Evolutionary conservation across 2,888 invertebrate species (phyloP).

Genomic region (Oscheius myriophilus): DNA sequence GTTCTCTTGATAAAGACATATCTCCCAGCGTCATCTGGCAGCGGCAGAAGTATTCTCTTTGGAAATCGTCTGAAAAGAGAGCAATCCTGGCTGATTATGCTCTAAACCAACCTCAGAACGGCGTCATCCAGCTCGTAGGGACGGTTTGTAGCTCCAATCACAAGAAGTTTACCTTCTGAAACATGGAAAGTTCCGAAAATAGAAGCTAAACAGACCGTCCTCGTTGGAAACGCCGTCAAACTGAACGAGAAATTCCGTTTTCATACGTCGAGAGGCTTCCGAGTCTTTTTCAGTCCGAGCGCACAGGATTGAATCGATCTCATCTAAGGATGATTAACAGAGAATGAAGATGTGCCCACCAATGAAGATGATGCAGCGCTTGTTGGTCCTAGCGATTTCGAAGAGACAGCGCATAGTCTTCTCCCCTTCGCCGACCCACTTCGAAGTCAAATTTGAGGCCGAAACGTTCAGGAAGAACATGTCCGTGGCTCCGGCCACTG

Average conservation of each 20-base stretch:
- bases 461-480: slow-evolving; percentile 98
- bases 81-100: neutral
- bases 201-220: slow-evolving; percentile 36
- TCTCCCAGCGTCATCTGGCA: slow-evolving; percentile 87
- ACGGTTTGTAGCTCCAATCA: slow-evolving; percentile 98
- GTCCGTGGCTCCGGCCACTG: slow-evolving; percentile 94
- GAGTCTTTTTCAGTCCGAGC: slow-evolving; percentile 93
- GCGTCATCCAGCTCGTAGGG: slow-evolving; percentile 97
- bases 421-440: slow-evolving; percentile 90
- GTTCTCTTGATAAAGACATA: slow-evolving; percentile 60
- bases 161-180: slow-evolving; percentile 82
- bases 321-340: slow-evolving; percentile 81
- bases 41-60: slow-evolving; percentile 92
- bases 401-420: slow-evolving; percentile 93
- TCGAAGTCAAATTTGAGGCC: slow-evolving; percentile 95
- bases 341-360: slow-evolving; percentile 68
- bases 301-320: slow-evolving; percentile 93
- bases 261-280: slow-evolving; percentile 85
- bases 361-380: slow-evolving; percentile 77
- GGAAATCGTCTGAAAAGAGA: slow-evolving; percentile 83
- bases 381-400: slow-evolving; percentile 90
- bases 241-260: slow-evolving; percentile 97
- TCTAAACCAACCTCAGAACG: slow-evolving; percentile 79
- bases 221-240: slow-evolving; percentile 82
- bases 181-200: neutral